Conservation (phyloP, 2,888 invertebrate species). For the Esperia sulphurella region DNA sequence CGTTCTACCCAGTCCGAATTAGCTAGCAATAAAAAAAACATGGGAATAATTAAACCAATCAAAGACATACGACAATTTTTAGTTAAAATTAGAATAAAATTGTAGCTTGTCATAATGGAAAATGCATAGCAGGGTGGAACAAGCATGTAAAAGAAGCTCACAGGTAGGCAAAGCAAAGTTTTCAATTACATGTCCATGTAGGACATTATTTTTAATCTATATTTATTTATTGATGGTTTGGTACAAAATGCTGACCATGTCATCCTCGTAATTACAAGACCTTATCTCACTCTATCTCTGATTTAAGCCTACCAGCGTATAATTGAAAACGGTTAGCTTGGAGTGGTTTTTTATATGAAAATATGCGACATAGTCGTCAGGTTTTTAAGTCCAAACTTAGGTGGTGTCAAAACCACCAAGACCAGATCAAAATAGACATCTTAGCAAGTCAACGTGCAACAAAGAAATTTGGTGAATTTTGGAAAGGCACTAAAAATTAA, state of each 20-base stretch:
- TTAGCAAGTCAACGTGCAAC: not conserved
- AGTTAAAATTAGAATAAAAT: no score
- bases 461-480: not conserved
- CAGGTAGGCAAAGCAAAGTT: not conserved
- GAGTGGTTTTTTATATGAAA: not conserved
- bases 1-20: constrained; percentile 55
- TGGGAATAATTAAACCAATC: no score
- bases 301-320: no score
- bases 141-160: no score
- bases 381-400: not conserved
- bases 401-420: not conserved
- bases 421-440: not conserved
- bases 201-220: no score
- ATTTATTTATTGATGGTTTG: no score
- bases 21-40: not conserved
- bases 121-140: not conserved
- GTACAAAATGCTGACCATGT: no score
- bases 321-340: not conserved
- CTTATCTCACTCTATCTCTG: no score
- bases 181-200: not conserved
- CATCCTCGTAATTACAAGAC: no score
- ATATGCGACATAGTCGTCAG: not conserved
- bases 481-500: not conserved
- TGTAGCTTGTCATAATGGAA: no score
- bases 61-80: no score